These are phyloP conservation scores for Lasioglossum figueresi DNA, from an alignment of 2,888 invertebrate species.

Conservation along the genomic window DNA sequence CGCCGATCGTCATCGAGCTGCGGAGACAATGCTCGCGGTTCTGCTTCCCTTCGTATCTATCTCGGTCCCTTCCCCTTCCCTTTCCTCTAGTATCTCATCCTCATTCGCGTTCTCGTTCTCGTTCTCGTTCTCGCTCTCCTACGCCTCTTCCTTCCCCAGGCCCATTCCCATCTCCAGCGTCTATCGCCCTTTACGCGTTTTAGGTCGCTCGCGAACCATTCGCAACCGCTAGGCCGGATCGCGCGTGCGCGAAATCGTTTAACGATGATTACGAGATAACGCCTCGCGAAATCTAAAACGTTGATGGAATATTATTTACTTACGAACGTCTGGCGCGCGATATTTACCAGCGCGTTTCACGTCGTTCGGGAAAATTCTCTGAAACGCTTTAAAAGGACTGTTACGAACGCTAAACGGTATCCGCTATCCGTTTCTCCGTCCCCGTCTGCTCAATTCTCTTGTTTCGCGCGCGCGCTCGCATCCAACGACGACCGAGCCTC, in stretches of 20 bases:
- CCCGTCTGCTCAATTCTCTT: constrained; percentile 18
- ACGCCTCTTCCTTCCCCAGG: not conserved
- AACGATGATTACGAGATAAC: constrained; percentile 38
- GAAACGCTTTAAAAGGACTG: constrained; percentile 26
- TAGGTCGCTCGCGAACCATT: not conserved
- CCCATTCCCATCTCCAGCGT: not conserved
- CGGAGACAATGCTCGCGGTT: constrained; percentile 66
- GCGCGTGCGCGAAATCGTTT: constrained; percentile 16
- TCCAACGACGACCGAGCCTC: constrained; percentile 65
- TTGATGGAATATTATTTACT: constrained; percentile 34
- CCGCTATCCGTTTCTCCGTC: constrained; percentile 25
- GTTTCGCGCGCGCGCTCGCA: constrained; percentile 20
- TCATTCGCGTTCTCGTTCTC: not conserved
- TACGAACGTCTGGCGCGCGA: constrained; percentile 17
- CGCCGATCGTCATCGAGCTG: constrained; percentile 65
- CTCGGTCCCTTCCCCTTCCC: constrained; percentile 23
- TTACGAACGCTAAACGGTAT: constrained; percentile 26
- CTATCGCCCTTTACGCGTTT: not conserved
- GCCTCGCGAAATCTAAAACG: constrained; percentile 18
- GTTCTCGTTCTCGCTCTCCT: not conserved
- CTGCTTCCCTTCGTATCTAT: constrained; percentile 51
- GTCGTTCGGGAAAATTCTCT: not conserved
- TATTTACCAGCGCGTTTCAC: not conserved
- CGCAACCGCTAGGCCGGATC: not conserved
- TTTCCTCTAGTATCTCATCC: constrained; percentile 8